phyloP scores from a whole-genome alignment of 2,888 invertebrate species.

The Heliothis peltigera region DNA sequence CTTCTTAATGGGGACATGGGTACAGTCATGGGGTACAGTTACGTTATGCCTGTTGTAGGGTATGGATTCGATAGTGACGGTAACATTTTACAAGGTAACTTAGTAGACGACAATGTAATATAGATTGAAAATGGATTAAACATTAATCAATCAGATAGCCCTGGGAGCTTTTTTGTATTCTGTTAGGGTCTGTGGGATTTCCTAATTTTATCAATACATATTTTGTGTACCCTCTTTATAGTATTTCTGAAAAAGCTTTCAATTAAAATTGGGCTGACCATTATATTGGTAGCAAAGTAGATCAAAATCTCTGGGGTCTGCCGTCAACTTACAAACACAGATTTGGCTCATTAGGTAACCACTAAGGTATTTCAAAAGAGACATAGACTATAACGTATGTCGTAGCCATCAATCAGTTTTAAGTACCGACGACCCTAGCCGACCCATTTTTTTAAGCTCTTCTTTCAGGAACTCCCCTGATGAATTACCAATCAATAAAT shows the following conservation, averaged over 20 bases:
- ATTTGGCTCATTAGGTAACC: not conserved
- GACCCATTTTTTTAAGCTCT: constrained; percentile 25
- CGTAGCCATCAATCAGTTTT: not conserved
- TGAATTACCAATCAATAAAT: constrained; percentile 40
- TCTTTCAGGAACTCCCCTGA: constrained; percentile 7
- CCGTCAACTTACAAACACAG: not conserved
- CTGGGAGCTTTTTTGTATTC: too few relatives aligned
- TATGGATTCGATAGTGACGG: constrained; percentile 2
- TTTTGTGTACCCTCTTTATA: too few relatives aligned
- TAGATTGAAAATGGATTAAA: not conserved
- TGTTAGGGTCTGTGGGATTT: too few relatives aligned
- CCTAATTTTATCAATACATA: too few relatives aligned
- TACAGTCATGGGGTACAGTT: not conserved
- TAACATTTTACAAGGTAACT: not conserved
- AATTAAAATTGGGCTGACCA: too few relatives aligned
- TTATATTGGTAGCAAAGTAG: too few relatives aligned
- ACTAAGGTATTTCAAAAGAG: not conserved
- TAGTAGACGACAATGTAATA: constrained; percentile 4
- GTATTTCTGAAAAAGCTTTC: too few relatives aligned
- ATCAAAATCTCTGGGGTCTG: too few relatives aligned
- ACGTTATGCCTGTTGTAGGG: constrained; percentile 17
- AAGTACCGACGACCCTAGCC: not conserved
- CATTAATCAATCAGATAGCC: not conserved
- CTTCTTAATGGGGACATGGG: constrained; percentile 21
- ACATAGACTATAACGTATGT: not conserved